These are phyloP conservation scores for Indicator indicator DNA, from an alignment of 2,113 vertebrate genomes.

Conservation along the genomic window DNA sequence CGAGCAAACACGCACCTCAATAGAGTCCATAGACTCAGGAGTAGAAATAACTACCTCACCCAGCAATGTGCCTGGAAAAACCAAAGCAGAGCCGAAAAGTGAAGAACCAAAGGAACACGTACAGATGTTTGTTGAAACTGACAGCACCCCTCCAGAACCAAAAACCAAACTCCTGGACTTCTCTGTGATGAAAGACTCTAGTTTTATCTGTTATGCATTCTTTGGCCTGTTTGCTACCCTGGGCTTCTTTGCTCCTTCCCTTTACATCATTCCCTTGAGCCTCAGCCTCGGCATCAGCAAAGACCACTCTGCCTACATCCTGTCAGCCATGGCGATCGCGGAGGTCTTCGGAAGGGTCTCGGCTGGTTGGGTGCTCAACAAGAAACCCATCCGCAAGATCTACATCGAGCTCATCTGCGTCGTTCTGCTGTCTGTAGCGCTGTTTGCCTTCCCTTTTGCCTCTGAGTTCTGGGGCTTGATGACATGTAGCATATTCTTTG, in stretches of 20 bases:
- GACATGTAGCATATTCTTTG: slow-evolving; percentile 87
- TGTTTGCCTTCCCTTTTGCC: slow-evolving; percentile 89
- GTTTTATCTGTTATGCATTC: slow-evolving; percentile 91
- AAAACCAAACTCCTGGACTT: slow-evolving; percentile 85
- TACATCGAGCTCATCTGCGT: slow-evolving; percentile 89
- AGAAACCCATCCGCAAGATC: slow-evolving; percentile 84
- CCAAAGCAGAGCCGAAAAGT: slow-evolving; percentile 52
- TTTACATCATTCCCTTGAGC: slow-evolving; percentile 92
- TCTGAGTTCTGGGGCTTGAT: slow-evolving; percentile 87
- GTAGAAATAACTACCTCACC: slow-evolving; percentile 88
- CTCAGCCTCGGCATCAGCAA: slow-evolving; percentile 85
- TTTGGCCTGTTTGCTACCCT: slow-evolving; percentile 95
- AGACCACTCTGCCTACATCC: slow-evolving; percentile 84
- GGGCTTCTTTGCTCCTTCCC: slow-evolving; percentile 92
- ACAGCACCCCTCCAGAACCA: background rate
- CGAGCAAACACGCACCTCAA: slow-evolving; percentile 86
- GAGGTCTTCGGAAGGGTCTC: slow-evolving; percentile 89
- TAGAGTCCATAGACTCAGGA: slow-evolving; percentile 92
- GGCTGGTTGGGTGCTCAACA: slow-evolving; percentile 86
- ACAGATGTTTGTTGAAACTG: slow-evolving; percentile 18
- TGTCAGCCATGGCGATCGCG: slow-evolving; percentile 89
- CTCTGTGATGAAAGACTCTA: slow-evolving; percentile 86
- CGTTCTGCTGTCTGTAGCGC: slow-evolving; percentile 75
- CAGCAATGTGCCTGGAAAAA: slow-evolving; percentile 72
- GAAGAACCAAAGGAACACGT: slow-evolving; percentile 59